phyloP scores from a whole-genome alignment of 1,140 invertebrate genomes.

The Eriosoma lanigerum region DNA sequence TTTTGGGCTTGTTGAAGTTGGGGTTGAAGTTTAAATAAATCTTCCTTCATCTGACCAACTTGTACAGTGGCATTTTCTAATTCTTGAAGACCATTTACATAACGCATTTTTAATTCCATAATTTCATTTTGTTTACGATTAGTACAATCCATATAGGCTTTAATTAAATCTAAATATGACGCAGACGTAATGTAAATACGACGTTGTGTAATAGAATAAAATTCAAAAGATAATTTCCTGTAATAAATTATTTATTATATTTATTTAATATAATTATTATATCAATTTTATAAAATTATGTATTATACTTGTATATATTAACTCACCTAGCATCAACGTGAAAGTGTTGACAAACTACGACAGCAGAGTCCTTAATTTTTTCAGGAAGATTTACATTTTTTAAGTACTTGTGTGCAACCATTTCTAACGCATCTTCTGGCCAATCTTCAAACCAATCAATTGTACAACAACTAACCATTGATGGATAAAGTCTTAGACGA shows the following conservation, averaged over 20 bases:
- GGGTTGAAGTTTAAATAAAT: constrained; percentile 79
- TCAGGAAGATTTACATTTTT: constrained; percentile 74
- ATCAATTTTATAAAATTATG: no score
- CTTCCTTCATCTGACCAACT: constrained; percentile 73
- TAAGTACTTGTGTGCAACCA: constrained; percentile 83
- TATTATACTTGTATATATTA: not conserved
- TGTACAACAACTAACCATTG: constrained; percentile 90
- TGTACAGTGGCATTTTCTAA: constrained; percentile 76
- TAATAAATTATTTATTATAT: not conserved
- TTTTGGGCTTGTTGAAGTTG: constrained; percentile 80
- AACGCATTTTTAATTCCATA: constrained; percentile 72
- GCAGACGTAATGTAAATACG: constrained; percentile 88
- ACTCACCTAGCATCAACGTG: constrained; percentile 72
- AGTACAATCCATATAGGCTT: constrained; percentile 76
- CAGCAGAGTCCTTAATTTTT: constrained; percentile 68
- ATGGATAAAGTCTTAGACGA: constrained; percentile 82
- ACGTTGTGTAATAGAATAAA: constrained; percentile 68
- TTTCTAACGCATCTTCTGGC: constrained; percentile 88
- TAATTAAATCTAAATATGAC: constrained; percentile 85
- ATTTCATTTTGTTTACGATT: constrained; percentile 77
- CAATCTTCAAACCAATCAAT: constrained; percentile 93
- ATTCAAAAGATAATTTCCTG: constrained; percentile 65
- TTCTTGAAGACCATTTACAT: constrained; percentile 83
- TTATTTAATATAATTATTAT: not conserved
- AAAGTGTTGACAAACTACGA: constrained; percentile 84